Evolutionary conservation across 2,888 invertebrate species (phyloP).

Genomic region (Coelinius sp.): DNA sequence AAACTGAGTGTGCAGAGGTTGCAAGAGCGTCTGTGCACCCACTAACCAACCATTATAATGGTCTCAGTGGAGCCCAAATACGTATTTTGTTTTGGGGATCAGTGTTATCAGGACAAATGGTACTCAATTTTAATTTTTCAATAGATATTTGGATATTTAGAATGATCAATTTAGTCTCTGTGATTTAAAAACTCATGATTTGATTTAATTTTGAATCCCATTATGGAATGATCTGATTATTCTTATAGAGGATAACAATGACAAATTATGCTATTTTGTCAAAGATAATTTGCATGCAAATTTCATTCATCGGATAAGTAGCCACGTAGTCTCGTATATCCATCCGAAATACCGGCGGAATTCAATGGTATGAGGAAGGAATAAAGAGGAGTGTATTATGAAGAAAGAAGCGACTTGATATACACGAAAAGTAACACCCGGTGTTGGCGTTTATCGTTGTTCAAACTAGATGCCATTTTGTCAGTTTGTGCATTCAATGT

Average conservation of each 20-base stretch:
- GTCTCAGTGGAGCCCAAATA: not conserved
- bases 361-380: not conserved
- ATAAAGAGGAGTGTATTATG: not conserved
- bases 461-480: constrained; percentile 30
- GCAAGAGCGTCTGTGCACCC: not conserved
- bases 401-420: not conserved
- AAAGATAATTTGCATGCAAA: not conserved
- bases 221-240: no score
- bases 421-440: not conserved
- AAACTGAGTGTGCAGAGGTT: not conserved
- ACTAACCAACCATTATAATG: not conserved
- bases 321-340: not conserved
- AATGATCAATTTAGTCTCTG: no score
- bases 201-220: no score
- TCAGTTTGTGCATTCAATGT: constrained; percentile 13
- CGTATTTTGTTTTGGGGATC: not conserved
- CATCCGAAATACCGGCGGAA: not conserved
- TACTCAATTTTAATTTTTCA: not conserved
- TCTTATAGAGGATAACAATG: not conserved
- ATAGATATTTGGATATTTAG: no score
- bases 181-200: no score
- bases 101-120: not conserved
- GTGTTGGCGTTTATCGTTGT: constrained; percentile 29
- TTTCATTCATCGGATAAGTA: not conserved
- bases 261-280: not conserved